A percentile compares a stretch with the other conserved stretches of the same genome.
Conservation (phyloP, 2,888 invertebrate genomes). For the Linnaemya tessellans region DNA sequence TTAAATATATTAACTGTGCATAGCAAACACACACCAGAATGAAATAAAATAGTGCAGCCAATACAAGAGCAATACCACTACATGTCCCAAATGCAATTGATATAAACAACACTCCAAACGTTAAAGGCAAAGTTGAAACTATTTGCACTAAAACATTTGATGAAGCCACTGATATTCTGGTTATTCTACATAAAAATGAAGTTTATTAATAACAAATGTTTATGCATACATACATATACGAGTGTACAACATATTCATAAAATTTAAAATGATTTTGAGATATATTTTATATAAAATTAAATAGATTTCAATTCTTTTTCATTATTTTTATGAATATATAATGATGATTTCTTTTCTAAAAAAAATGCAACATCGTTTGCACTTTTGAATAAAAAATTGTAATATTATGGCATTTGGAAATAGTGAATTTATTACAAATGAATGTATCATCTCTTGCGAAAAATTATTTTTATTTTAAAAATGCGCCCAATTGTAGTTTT, state of each 20-base stretch:
- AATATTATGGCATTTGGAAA: too few relatives aligned
- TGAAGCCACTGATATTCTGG: conserved; percentile 74
- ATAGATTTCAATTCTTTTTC: too few relatives aligned
- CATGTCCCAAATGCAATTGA: conserved; percentile 88
- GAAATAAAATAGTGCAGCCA: conserved; percentile 88
- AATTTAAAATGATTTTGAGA: too few relatives aligned
- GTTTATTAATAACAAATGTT: not conserved
- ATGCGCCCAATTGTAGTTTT: too few relatives aligned
- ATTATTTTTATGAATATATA: too few relatives aligned
- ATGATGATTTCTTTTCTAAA: too few relatives aligned
- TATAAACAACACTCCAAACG: conserved; percentile 87
- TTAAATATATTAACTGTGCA: not conserved
- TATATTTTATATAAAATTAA: too few relatives aligned
- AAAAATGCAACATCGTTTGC: too few relatives aligned
- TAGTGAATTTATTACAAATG: too few relatives aligned
- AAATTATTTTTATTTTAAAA: too few relatives aligned
- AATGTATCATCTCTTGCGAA: too few relatives aligned
- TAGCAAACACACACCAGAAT: conserved; percentile 85
- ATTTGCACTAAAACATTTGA: conserved; percentile 85
- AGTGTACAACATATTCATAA: not conserved
- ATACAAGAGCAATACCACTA: conserved; percentile 88
- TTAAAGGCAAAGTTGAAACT: conserved; percentile 88
- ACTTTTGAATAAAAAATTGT: too few relatives aligned
- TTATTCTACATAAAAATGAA: conserved; percentile 69
- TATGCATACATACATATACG: not conserved